phyloP scores from a whole-genome alignment of 2,888 invertebrate species.

The Erebia ligea region DNA sequence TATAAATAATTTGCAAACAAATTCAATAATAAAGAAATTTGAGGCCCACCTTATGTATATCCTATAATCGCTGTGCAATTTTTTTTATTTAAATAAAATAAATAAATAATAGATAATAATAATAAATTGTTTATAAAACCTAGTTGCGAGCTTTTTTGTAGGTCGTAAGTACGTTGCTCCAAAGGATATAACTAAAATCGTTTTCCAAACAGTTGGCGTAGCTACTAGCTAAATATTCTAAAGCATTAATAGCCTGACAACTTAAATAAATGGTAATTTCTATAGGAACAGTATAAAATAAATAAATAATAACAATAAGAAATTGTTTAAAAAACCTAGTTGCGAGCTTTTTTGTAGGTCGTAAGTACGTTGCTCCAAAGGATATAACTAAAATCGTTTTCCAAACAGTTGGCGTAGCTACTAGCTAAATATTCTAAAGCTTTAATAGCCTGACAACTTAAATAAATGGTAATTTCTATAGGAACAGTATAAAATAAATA shows the following conservation, averaged over 20 bases:
- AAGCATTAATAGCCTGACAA: conserved; percentile 3
- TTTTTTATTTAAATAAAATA: too few species aligned
- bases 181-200: not conserved
- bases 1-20: too few species aligned
- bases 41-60: too few species aligned
- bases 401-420: not conserved
- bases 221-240: conserved; percentile 2
- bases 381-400: not conserved
- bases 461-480: conserved; percentile 55
- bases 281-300: conserved; percentile 72
- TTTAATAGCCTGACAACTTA: not conserved
- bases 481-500: conserved; percentile 74
- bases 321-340: too few species aligned
- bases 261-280: conserved; percentile 47
- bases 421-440: conserved; percentile 11
- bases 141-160: too few species aligned
- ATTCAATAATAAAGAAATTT: too few species aligned
- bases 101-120: too few species aligned
- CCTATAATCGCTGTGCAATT: too few species aligned
- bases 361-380: not conserved
- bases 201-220: not conserved
- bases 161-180: too few species aligned
- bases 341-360: too few species aligned
- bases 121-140: too few species aligned
- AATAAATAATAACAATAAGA: too few species aligned